Conservation (phyloP, 1,140 invertebrate genomes). For the Apolygus lucorum region DNA sequence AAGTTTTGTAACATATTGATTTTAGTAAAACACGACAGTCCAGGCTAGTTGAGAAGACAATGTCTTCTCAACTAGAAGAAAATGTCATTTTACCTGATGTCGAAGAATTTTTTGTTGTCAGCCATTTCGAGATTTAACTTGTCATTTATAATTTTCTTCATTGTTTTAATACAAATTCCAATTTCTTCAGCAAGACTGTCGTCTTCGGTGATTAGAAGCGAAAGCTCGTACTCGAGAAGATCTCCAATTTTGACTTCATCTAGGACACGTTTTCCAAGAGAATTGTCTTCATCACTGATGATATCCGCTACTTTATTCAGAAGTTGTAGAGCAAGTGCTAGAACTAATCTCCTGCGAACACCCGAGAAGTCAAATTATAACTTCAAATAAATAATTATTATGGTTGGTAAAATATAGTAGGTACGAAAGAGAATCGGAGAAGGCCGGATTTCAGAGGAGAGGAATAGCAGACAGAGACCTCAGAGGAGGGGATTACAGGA, state of each 20-base stretch:
- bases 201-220: constrained; percentile 20
- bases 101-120: not conserved
- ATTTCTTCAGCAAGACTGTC: constrained; percentile 14
- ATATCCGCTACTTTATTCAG: not conserved
- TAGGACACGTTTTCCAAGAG: constrained; percentile 5
- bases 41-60: no score
- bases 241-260: not conserved
- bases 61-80: no score
- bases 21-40: no score
- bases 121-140: not conserved
- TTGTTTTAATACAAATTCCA: constrained; percentile 6
- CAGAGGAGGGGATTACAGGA: no score
- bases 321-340: not conserved
- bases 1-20: no score
- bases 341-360: not conserved
- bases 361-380: no score
- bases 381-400: no score
- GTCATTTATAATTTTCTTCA: not conserved
- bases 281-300: constrained; percentile 9
- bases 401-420: no score
- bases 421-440: no score
- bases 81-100: not conserved
- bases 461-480: no score
- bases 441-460: no score
- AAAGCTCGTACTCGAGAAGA: constrained; percentile 27